A percentile compares a stretch with the other conserved stretches of the same genome.
Conservation (phyloP, 2,888 invertebrate species). For the Temnothorax ravouxi region DNA sequence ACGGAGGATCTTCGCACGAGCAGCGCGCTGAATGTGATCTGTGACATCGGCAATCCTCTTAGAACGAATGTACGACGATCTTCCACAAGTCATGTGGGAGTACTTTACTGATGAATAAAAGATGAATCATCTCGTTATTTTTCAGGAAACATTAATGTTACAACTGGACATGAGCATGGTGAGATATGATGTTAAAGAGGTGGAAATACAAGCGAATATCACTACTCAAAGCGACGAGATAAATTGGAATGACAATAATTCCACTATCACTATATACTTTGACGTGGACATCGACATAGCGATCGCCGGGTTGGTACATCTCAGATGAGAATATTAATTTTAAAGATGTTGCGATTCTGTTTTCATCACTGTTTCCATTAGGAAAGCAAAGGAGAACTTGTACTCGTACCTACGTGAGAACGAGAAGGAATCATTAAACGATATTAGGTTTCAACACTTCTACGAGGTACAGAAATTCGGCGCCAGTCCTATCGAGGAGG, state of each 20-base stretch:
- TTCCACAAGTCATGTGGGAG: not conserved
- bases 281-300: conserved; percentile 83
- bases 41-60: conserved; percentile 80
- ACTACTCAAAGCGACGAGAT: conserved; percentile 84
- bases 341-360: not conserved
- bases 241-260: conserved; percentile 70
- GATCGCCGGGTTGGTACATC: conserved; percentile 84
- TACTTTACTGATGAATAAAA: not conserved
- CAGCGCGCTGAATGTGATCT: conserved; percentile 70
- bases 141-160: conserved; percentile 74
- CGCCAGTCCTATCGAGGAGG: conserved; percentile 84
- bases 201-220: conserved; percentile 79
- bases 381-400: conserved; percentile 83
- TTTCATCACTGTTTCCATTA: conserved; percentile 66
- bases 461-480: conserved; percentile 84
- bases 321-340: not conserved
- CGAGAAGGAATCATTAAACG: conserved; percentile 77
- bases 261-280: conserved; percentile 79
- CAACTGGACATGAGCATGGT: conserved; percentile 77
- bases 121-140: conserved; percentile 35
- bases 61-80: conserved; percentile 69
- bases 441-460: conserved; percentile 80
- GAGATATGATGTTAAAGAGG: conserved; percentile 70
- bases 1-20: conserved; percentile 50
- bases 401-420: conserved; percentile 82